phyloP scores from a whole-genome alignment of 2,888 invertebrate genomes.

The Erebia ligea region DNA sequence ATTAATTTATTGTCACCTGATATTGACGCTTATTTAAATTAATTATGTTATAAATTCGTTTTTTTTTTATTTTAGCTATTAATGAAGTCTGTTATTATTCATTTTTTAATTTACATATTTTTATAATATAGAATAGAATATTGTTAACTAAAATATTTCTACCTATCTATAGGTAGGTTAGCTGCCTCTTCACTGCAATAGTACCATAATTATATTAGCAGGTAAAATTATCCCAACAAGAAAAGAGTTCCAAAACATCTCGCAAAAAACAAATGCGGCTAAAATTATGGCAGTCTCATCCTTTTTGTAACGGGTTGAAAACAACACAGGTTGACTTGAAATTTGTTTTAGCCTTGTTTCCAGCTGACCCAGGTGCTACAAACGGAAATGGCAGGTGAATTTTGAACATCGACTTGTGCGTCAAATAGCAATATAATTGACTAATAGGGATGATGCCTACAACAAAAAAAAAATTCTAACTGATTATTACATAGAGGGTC shows the following conservation, averaged over 20 bases:
- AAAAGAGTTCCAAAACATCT: neutral
- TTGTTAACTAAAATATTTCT: neutral
- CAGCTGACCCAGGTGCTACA: conserved; percentile 43
- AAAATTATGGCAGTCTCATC: conserved; percentile 15
- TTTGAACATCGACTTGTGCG: conserved; percentile 36
- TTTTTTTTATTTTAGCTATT: too few species aligned
- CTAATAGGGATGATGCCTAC: neutral
- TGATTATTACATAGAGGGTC: too few species aligned
- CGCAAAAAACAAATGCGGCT: conserved; percentile 14
- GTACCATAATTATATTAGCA: neutral
- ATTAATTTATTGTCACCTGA: too few species aligned
- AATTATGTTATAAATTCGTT: too few species aligned
- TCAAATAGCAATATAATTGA: conserved; percentile 30
- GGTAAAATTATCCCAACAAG: neutral
- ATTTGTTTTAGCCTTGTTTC: conserved; percentile 17
- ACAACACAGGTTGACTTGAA: neutral
- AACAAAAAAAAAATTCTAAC: too few species aligned
- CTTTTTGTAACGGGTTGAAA: conserved; percentile 15
- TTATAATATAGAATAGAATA: too few species aligned
- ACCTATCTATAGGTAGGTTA: neutral
- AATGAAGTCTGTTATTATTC: too few species aligned
- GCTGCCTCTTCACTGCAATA: neutral
- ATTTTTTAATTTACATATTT: too few species aligned
- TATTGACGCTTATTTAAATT: too few species aligned
- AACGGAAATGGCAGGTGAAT: conserved; percentile 47